These are phyloP conservation scores for Petrocephalus microphthalmus DNA, from an alignment of 2,113 vertebrate species.

Conservation along the genomic window DNA sequence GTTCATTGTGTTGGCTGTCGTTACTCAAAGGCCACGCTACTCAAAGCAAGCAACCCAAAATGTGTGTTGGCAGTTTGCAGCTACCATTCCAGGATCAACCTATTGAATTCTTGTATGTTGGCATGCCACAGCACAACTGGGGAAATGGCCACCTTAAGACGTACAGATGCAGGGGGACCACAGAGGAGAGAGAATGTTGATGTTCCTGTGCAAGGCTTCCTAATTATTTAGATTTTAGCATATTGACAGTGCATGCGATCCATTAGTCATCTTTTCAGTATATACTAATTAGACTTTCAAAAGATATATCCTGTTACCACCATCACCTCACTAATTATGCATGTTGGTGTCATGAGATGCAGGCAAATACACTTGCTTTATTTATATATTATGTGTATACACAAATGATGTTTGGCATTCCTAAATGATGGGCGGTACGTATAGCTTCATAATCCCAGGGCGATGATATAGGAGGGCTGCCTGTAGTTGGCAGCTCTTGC, in stretches of 20 bases:
- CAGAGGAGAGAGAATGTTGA: not conserved
- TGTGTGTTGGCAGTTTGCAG: not conserved
- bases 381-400: not conserved
- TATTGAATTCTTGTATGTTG: not conserved
- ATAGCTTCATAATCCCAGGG: not conserved
- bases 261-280: slow-evolving; percentile 3
- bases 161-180: not conserved
- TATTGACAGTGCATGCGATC: not conserved
- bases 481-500: not conserved
- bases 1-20: not conserved
- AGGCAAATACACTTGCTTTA: not conserved
- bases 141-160: not conserved
- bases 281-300: slow-evolving; percentile 8
- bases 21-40: not conserved
- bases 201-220: not conserved
- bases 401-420: not conserved
- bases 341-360: not conserved
- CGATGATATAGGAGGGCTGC: not conserved
- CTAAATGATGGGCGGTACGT: not conserved
- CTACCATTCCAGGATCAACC: not conserved
- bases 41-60: not conserved
- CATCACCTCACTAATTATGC: not conserved
- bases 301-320: slow-evolving; percentile 8
- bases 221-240: not conserved
- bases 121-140: not conserved